These are phyloP conservation scores for Parnassius orleans DNA, from an alignment of 2,888 invertebrate species.

Conservation along the genomic window DNA sequence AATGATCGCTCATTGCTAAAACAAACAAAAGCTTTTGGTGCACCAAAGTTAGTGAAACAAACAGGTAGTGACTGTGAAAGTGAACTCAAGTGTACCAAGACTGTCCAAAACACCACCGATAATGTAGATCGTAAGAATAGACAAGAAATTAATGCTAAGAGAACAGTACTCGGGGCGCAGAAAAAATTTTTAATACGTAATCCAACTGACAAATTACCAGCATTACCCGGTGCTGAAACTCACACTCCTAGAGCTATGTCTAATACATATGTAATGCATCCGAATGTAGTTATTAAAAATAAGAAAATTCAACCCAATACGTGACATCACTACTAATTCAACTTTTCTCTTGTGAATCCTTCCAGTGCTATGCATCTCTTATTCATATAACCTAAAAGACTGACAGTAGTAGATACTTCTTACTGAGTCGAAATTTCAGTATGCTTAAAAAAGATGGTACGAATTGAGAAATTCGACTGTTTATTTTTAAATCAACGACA, in stretches of 20 bases:
- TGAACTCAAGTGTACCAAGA: conserved; percentile 68
- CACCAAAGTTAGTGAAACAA: conserved; percentile 83
- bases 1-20: conserved; percentile 94
- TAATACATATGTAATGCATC: conserved; percentile 85
- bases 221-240: conserved; percentile 78
- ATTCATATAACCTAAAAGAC: conserved; percentile 63
- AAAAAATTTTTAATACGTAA: conserved; percentile 81
- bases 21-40: conserved; percentile 92
- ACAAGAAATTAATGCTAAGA: conserved; percentile 80
- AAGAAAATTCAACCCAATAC: conserved; percentile 72
- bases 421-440: conserved; percentile 30
- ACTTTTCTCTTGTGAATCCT: conserved; percentile 66
- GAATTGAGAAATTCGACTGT: too few relatives aligned
- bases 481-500: too few relatives aligned
- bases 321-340: conserved; percentile 49
- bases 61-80: conserved; percentile 69
- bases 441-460: too few relatives aligned
- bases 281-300: conserved; percentile 63
- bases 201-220: conserved; percentile 89
- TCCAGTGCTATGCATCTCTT: conserved; percentile 73
- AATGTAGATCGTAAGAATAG: conserved; percentile 69
- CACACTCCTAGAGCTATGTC: conserved; percentile 83
- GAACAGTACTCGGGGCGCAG: conserved; percentile 84
- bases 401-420: conserved; percentile 46
- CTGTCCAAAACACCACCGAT: conserved; percentile 71